Percentiles rank a stretch among this genome's conserved stretches.
Evolutionary conservation across 1,140 invertebrate species (phyloP).

Genomic region (Cydia amplana): DNA sequence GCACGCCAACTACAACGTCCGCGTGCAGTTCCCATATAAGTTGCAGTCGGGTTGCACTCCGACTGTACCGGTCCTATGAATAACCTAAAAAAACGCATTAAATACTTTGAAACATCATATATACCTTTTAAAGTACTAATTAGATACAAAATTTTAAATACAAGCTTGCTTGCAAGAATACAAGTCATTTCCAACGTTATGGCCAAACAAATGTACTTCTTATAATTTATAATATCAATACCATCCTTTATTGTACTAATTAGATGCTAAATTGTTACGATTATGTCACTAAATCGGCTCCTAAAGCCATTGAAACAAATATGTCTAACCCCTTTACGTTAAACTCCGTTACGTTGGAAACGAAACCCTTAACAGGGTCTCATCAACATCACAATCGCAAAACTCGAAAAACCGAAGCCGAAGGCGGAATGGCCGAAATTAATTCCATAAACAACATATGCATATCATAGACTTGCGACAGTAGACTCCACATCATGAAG

Average conservation of each 20-base stretch:
- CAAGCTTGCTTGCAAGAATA: too few relatives aligned
- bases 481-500: not conserved
- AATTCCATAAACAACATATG: conserved; percentile 25
- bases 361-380: not conserved
- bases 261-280: conserved; percentile 2
- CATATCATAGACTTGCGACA: not conserved
- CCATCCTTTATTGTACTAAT: too few relatives aligned
- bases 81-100: not conserved
- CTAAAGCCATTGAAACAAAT: conserved; percentile 1
- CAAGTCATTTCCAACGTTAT: too few relatives aligned
- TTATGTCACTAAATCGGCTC: conserved; percentile 4
- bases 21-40: too few relatives aligned
- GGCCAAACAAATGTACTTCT: too few relatives aligned
- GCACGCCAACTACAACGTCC: too few relatives aligned
- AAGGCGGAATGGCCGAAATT: conserved; percentile 17
- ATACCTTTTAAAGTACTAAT: not conserved
- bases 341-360: not conserved
- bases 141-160: not conserved
- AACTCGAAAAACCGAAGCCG: conserved; percentile 11
- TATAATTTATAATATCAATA: too few relatives aligned
- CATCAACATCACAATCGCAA: not conserved
- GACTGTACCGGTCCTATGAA: too few relatives aligned
- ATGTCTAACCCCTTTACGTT: too few relatives aligned
- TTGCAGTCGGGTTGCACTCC: too few relatives aligned
- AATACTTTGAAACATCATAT: not conserved